These are phyloP conservation scores for Gymnocheta viridis DNA, from an alignment of 2,888 invertebrate species.

Conservation along the genomic window DNA sequence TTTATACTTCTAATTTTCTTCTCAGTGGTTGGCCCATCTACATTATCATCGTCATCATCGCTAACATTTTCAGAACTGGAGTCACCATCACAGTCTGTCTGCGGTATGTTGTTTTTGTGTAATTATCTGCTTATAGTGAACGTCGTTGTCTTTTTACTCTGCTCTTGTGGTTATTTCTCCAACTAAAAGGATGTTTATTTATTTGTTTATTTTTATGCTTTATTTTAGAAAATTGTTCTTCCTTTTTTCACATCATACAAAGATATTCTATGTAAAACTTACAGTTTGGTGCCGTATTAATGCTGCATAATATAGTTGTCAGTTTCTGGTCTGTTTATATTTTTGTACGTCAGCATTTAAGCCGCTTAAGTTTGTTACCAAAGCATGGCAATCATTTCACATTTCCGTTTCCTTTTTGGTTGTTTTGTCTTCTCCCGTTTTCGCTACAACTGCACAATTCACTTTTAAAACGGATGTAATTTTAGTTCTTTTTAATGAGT, in stretches of 20 bases:
- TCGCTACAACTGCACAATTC: conserved; percentile 26
- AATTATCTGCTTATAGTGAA: conserved; percentile 73
- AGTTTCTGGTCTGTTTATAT: conserved; percentile 56
- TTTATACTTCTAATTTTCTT: conserved; percentile 80
- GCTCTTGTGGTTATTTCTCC: conserved; percentile 38
- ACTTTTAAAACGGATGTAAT: conserved; percentile 53
- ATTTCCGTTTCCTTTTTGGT: conserved; percentile 36
- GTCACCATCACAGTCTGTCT: conserved; percentile 61
- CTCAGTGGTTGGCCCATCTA: conserved; percentile 73
- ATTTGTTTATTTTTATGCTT: conserved; percentile 45
- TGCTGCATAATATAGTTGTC: conserved; percentile 54
- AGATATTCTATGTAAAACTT: background rate
- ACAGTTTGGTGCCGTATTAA: conserved; percentile 17
- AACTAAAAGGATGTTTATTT: conserved; percentile 60
- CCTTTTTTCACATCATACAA: background rate
- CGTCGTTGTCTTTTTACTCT: conserved; percentile 16
- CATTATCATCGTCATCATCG: conserved; percentile 30
- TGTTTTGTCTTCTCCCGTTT: background rate
- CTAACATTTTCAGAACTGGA: conserved; percentile 19
- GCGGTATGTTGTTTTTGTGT: conserved; percentile 70
- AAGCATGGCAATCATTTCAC: conserved; percentile 32
- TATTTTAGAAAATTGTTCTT: conserved; percentile 18
- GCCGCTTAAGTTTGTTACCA: conserved; percentile 64
- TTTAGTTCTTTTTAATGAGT: conserved; percentile 66
- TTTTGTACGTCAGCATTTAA: conserved; percentile 52